These are phyloP conservation scores for Drosophila kepulauana DNA, from an alignment of 1,140 invertebrate genomes.

Conservation along the genomic window DNA sequence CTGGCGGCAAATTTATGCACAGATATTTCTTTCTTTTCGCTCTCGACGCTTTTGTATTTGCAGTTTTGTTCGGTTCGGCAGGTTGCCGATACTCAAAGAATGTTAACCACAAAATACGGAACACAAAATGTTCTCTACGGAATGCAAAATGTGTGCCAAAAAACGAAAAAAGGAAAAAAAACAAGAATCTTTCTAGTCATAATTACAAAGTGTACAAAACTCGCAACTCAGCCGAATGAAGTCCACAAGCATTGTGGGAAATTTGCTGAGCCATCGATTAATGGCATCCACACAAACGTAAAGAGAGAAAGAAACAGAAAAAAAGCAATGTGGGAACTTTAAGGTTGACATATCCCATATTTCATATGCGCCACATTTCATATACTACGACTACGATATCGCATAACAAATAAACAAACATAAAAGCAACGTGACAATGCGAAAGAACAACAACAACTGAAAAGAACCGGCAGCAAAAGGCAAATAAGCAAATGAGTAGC, in stretches of 20 bases:
- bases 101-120: slow-evolving; percentile 31
- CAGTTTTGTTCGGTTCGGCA: not conserved
- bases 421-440: slow-evolving; percentile 39
- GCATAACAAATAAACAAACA: slow-evolving; percentile 45
- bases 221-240: not conserved
- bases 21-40: slow-evolving; percentile 23
- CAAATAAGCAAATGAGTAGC: slow-evolving; percentile 27
- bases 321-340: slow-evolving; percentile 36
- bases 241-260: not conserved
- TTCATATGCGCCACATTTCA: slow-evolving; percentile 30
- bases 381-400: slow-evolving; percentile 22
- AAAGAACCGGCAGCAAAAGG: slow-evolving; percentile 17
- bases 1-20: slow-evolving; percentile 52
- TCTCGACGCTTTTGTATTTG: not conserved
- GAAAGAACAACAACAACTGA: not conserved
- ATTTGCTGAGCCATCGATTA: slow-evolving; percentile 1
- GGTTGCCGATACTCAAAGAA: slow-evolving; percentile 29
- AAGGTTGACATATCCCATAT: slow-evolving; percentile 36
- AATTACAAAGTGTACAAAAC: slow-evolving; percentile 44
- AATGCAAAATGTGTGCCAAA: slow-evolving; percentile 52
- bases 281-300: slow-evolving; percentile 7
- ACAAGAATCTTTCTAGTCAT: slow-evolving; percentile 20
- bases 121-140: slow-evolving; percentile 19
- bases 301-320: not conserved
- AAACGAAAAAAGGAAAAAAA: not conserved